These are phyloP conservation scores for Tinea pellionella DNA, from an alignment of 2,888 invertebrate species.

Conservation along the genomic window DNA sequence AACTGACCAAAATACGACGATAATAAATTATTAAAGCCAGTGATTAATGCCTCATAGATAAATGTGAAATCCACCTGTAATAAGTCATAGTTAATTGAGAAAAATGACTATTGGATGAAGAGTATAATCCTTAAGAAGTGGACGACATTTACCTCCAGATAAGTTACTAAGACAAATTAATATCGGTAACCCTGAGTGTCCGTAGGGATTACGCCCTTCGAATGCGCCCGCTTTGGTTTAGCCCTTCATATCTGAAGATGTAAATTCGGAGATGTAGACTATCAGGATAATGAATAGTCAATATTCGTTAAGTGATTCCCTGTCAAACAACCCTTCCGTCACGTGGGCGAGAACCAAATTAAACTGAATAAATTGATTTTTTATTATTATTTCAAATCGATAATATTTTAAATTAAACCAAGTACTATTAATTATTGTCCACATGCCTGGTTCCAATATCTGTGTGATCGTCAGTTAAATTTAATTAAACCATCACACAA, in stretches of 20 bases:
- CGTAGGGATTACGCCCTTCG: constrained; percentile 1
- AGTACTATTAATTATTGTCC: too few species aligned
- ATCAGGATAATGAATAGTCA: constrained; percentile 8
- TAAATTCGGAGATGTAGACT: constrained; percentile 8
- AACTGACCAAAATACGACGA: not conserved
- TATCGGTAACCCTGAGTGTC: not conserved
- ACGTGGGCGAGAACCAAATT: not conserved
- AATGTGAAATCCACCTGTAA: not conserved
- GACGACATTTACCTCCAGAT: constrained; percentile 17
- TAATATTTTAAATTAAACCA: too few species aligned
- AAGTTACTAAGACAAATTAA: constrained; percentile 59
- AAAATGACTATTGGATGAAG: constrained; percentile 1
- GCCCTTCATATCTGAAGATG: constrained; percentile 6
- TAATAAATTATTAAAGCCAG: not conserved
- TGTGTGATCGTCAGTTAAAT: too few species aligned
- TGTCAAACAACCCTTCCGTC: not conserved
- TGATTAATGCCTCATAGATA: not conserved
- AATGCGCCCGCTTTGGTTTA: not conserved
- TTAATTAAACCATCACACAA: too few species aligned
- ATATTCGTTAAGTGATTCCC: constrained; percentile 1
- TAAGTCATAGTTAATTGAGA: constrained; percentile 3
- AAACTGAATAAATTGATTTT: too few species aligned
- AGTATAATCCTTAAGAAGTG: constrained; percentile 16
- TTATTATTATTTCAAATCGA: too few species aligned
- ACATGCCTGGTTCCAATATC: too few species aligned